These are phyloP conservation scores for Aldrovandia affinis DNA, from an alignment of 2,797 vertebrate species.

Conservation along the genomic window DNA sequence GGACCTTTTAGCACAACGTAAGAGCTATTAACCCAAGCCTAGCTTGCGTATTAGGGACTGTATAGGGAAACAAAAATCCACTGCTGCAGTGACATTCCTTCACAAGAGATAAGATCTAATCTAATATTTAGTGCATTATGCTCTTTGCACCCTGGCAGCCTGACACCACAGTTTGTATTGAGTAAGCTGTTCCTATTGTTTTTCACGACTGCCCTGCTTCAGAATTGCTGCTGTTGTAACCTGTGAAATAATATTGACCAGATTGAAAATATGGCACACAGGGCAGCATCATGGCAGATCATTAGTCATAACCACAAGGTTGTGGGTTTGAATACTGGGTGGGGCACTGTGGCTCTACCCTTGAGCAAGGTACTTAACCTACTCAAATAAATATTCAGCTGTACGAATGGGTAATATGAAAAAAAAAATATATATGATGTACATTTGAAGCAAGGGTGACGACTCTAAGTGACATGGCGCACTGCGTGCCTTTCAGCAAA, in stretches of 20 bases:
- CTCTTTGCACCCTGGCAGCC: constrained; percentile 59
- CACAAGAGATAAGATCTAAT: constrained; percentile 57
- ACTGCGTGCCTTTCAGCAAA: constrained; percentile 77
- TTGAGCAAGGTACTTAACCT: not conserved
- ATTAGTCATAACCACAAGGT: not conserved
- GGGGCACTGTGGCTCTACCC: not conserved
- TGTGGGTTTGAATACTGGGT: not conserved
- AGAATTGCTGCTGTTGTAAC: not conserved
- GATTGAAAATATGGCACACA: not conserved
- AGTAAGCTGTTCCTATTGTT: not conserved
- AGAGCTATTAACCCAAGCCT: not conserved
- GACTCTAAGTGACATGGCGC: not conserved
- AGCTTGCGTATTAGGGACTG: not conserved
- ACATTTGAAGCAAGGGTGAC: too few relatives aligned
- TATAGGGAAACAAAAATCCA: not conserved
- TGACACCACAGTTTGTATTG: constrained; percentile 24
- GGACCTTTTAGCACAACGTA: not conserved
- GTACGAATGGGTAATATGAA: not conserved
- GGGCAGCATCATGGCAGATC: not conserved
- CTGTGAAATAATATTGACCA: not conserved
- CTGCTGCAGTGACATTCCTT: not conserved
- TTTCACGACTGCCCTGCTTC: not conserved
- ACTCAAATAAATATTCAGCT: not conserved
- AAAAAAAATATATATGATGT: not conserved
- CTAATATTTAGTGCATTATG: constrained; percentile 62